phyloP scores from a whole-genome alignment of 2,888 invertebrate genomes.

The Marronus borbonicus region DNA sequence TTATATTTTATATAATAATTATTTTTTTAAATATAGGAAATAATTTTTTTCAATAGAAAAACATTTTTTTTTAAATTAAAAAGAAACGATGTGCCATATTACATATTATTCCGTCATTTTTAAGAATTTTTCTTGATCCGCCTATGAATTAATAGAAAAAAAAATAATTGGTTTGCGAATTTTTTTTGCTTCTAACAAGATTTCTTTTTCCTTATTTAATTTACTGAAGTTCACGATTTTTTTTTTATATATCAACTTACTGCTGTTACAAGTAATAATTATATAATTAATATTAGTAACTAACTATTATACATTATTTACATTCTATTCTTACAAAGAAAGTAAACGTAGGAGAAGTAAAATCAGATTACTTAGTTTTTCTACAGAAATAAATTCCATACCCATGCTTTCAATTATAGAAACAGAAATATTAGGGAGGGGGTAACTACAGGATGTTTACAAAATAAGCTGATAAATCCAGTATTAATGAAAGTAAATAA shows the following conservation, averaged over 20 bases:
- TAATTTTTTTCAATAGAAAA: conserved; percentile 54
- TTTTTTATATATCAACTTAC: conserved; percentile 16
- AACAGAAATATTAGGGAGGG: too few species aligned
- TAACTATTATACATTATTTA: conserved; percentile 61
- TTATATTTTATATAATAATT: conserved; percentile 12
- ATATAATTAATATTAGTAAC: conserved; percentile 60
- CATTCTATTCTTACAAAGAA: conserved; percentile 57
- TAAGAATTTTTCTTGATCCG: not conserved
- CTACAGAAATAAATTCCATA: conserved; percentile 60
- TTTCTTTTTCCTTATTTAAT: conserved; percentile 22
- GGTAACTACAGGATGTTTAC: too few species aligned
- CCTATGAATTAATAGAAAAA: conserved; percentile 52
- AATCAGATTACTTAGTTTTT: not conserved
- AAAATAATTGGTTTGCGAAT: conserved; percentile 26
- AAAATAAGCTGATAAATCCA: too few species aligned
- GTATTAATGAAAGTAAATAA: too few species aligned
- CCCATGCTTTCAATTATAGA: conserved; percentile 36
- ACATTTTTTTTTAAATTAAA: conserved; percentile 60
- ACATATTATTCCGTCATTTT: conserved; percentile 5
- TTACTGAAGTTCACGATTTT: conserved; percentile 5
- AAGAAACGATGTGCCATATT: conserved; percentile 63
- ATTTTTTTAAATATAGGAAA: conserved; percentile 49
- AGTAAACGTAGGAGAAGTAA: not conserved
- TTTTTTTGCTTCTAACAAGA: conserved; percentile 30
- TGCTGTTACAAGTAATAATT: conserved; percentile 58